These are phyloP conservation scores for Scaptomyza pallida DNA, from an alignment of 1,140 invertebrate genomes.

Conservation along the genomic window DNA sequence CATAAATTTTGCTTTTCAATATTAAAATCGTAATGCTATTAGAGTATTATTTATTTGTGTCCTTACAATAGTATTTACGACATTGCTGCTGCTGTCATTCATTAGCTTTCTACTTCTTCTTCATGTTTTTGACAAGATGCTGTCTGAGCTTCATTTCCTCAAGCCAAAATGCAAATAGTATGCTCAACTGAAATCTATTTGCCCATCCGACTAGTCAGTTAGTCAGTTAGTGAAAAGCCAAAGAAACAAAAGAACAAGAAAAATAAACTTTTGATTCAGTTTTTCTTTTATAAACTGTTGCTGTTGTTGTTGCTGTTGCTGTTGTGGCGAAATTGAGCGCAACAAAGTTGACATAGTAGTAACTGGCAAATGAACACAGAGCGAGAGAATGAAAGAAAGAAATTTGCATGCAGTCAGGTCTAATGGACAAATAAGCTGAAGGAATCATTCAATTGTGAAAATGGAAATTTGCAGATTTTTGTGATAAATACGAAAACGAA, in stretches of 20 bases:
- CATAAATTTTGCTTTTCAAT: neutral
- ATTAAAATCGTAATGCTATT: neutral
- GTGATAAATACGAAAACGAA: slow-evolving; percentile 42
- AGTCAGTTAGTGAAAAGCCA: slow-evolving; percentile 35
- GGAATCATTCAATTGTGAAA: slow-evolving; percentile 68
- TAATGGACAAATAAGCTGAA: slow-evolving; percentile 62
- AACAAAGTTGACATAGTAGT: slow-evolving; percentile 27
- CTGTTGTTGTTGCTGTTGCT: neutral
- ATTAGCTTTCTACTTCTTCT: no score
- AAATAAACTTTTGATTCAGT: slow-evolving; percentile 15
- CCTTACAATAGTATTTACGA: neutral
- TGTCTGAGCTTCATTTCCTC: slow-evolving; percentile 44
- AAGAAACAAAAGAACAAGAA: slow-evolving; percentile 26
- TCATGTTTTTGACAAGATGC: slow-evolving; percentile 13
- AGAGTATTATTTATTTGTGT: neutral
- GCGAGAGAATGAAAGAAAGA: slow-evolving; percentile 15
- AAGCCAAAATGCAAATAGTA: slow-evolving; percentile 38
- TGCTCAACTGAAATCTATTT: slow-evolving; percentile 45
- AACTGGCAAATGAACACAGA: slow-evolving; percentile 42
- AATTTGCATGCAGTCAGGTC: slow-evolving; percentile 57
- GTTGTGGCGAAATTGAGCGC: slow-evolving; percentile 42
- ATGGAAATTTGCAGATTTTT: slow-evolving; percentile 69
- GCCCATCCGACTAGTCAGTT: slow-evolving; percentile 41
- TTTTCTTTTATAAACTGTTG: neutral
- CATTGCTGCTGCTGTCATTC: slow-evolving; percentile 25